Percentiles rank a stretch among this genome's conserved stretches.
Evolutionary conservation across 2,797 vertebrate species (phyloP).

Genomic region (Melanotaenia trifasciata): DNA sequence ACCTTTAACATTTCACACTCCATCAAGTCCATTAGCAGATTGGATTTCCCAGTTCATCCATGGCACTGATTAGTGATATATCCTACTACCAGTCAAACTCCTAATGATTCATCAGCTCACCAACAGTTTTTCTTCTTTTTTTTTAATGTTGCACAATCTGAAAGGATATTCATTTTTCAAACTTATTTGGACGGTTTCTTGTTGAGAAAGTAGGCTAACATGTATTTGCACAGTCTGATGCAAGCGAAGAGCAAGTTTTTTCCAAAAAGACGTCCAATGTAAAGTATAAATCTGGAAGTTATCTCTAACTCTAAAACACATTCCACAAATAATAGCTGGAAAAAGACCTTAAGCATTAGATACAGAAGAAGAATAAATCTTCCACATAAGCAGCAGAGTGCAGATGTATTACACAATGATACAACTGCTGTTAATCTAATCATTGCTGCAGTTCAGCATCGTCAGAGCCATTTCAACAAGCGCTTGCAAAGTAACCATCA

Average conservation of each 20-base stretch:
- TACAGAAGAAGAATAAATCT: slow-evolving; percentile 23
- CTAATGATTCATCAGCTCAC: slow-evolving; percentile 57
- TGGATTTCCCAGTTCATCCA: slow-evolving; percentile 71
- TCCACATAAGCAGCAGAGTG: slow-evolving; percentile 22
- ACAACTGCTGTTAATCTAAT: slow-evolving; percentile 58
- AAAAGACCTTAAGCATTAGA: slow-evolving; percentile 28
- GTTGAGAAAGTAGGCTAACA: slow-evolving; percentile 18
- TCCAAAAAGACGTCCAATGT: slow-evolving; percentile 32
- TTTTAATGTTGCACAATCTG: slow-evolving; percentile 44
- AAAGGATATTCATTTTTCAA: slow-evolving; percentile 44
- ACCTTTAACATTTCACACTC: slow-evolving; percentile 77
- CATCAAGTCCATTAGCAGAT: slow-evolving; percentile 78
- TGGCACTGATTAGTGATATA: slow-evolving; percentile 68
- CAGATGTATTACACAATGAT: slow-evolving; percentile 24
- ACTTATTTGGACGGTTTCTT: slow-evolving; percentile 40
- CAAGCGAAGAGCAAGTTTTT: slow-evolving; percentile 24
- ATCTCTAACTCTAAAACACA: slow-evolving; percentile 18
- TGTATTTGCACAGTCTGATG: slow-evolving; percentile 15
- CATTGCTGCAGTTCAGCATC: slow-evolving; percentile 66
- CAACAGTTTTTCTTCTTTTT: slow-evolving; percentile 52
- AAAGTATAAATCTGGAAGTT: slow-evolving; percentile 50
- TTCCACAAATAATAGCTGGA: slow-evolving; percentile 45
- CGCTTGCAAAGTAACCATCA: slow-evolving; percentile 47
- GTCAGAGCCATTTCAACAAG: slow-evolving; percentile 63
- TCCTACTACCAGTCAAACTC: slow-evolving; percentile 54